Conservation (phyloP, 2,888 invertebrate genomes). For the Eretmocerus hayati region DNA sequence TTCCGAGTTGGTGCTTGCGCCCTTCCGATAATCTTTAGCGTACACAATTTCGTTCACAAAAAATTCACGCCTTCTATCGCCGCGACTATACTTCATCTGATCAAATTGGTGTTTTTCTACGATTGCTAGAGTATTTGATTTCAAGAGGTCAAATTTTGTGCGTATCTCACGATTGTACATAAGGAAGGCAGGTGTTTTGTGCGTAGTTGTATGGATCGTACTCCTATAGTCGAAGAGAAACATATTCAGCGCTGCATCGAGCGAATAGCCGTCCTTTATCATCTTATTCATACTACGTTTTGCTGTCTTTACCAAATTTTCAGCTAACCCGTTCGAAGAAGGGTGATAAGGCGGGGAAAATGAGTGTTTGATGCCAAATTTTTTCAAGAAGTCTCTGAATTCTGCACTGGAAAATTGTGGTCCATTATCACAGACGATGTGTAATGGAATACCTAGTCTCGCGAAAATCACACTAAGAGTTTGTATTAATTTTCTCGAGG, state of each 20-base stretch:
- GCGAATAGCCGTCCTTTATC: neutral
- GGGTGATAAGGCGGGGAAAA: neutral
- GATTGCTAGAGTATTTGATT: neutral
- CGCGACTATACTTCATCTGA: neutral
- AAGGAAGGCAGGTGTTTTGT: neutral
- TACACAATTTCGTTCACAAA: neutral
- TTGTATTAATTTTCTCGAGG: neutral
- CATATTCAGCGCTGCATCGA: neutral
- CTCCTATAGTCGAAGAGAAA: neutral
- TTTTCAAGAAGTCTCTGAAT: neutral
- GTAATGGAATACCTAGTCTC: neutral
- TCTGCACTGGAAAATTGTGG: neutral
- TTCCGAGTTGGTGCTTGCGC: neutral
- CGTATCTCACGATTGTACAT: neutral
- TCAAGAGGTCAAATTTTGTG: neutral
- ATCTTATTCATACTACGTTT: neutral
- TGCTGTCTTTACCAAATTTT: neutral
- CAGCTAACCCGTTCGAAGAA: neutral
- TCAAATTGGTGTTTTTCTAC: neutral
- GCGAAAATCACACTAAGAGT: neutral
- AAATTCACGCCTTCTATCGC: neutral
- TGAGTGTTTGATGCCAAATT: neutral
- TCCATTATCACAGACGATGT: neutral
- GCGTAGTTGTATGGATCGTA: neutral
- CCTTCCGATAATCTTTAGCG: neutral